Evolutionary conservation across 2,888 invertebrate species (phyloP).

Genomic region (Stomorhina lunata): DNA sequence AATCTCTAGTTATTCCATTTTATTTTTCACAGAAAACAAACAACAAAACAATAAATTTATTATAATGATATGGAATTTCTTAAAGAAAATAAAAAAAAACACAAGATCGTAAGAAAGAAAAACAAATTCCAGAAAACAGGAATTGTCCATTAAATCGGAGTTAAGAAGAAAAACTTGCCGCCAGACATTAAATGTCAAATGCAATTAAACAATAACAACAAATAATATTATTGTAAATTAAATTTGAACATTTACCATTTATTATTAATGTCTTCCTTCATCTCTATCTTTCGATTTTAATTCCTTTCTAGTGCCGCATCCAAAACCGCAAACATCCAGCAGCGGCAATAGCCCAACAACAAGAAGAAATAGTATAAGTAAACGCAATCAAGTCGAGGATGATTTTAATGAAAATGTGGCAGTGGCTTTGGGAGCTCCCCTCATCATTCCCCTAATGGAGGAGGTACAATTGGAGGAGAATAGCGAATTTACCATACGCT

Average conservation of each 20-base stretch:
- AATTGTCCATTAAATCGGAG: conserved; percentile 21
- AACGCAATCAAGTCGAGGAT: conserved; percentile 56
- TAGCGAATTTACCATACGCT: conserved; percentile 78
- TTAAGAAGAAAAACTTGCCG: conserved; percentile 51
- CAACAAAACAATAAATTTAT: conserved; percentile 46
- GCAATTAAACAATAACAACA: conserved; percentile 42
- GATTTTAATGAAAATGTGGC: conserved; percentile 72
- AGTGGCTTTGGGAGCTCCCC: conserved; percentile 75
- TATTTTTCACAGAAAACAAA: conserved; percentile 12
- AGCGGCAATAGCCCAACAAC: too few species aligned
- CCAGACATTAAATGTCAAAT: conserved; percentile 63
- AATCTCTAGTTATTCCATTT: too few species aligned
- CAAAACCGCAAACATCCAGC: conserved; percentile 58
- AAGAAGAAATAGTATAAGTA: conserved; percentile 50
- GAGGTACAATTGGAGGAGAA: conserved; percentile 76
- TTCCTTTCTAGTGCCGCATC: conserved; percentile 72
- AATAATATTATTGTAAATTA: conserved; percentile 19
- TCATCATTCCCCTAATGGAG: conserved; percentile 76
- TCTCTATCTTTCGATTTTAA: conserved; percentile 14
- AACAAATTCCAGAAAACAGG: conserved; percentile 4
- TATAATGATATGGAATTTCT: conserved; percentile 50
- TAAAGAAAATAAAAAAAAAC: conserved; percentile 19
- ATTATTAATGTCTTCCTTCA: conserved; percentile 22
- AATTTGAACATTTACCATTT: too few species aligned
- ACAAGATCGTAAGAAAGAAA: neutral